Base-by-base conservation (phyloP, 2,113 vertebrate species). In the Sminthopsis crassicaudata region DNA sequence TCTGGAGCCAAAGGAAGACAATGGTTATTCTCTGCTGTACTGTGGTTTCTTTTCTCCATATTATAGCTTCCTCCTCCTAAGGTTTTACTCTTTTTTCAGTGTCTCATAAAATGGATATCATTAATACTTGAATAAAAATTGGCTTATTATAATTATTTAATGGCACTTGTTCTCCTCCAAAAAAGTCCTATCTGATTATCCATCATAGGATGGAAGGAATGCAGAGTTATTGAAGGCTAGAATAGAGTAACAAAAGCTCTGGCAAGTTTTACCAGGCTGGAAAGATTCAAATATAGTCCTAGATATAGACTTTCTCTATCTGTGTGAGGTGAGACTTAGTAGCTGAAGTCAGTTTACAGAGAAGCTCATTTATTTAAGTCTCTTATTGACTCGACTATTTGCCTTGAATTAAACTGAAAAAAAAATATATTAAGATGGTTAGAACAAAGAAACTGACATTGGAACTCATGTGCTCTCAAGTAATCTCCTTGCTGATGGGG, bases 61-160 rank as follows among this genome's bases (percentile, higher is more conserved):
- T 53, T 55, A 23, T 16, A 67, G 2, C 60, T 51, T 51, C 51
- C 11, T 30, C 30, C 10, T 24, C 1, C 2, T 3, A 9, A n/a
- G 50, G 16, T n/a, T 50, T 19, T 53, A 60, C 2, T 84, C 19
- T 8, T 90, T 26, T 57, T 94, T 93, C 27, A 0, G 1, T 76
- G 53, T 46, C 46, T 91, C 52, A 46, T 76, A 53, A 54, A 1
- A 54, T 2, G 30, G n/a, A 91, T 90, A 84, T 93, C 51, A 8
- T 94, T 84, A 88, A 51, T 55, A 50, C n/a, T 60, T 91, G 51
- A 97, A 93, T 91, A 52, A 46, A 93, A 23, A 36, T 53, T 14
- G 91, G 54, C 46, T 90, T 92, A 52, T 10, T 23, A 55, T 53
- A 92, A 84, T 84, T 42, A 93, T 46, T 30, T 91, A 12, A 46